Evolutionary conservation across 2,113 vertebrate species (phyloP).

Genomic region (Dunckerocampus dactyliophorus): DNA sequence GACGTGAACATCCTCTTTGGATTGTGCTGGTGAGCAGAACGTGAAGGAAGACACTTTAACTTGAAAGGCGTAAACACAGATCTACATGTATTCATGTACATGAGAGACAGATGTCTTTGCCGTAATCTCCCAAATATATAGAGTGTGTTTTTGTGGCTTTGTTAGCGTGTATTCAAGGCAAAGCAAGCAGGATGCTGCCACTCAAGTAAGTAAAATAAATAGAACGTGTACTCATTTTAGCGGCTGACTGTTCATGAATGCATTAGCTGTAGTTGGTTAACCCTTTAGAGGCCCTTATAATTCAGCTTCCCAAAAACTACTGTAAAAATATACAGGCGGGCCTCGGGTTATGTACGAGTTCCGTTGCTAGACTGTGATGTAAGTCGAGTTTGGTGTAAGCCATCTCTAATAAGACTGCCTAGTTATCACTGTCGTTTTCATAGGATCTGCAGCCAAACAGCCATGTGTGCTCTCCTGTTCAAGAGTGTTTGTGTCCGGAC

Average conservation of each 20-base stretch:
- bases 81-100: not conserved
- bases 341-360: no score
- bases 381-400: no score
- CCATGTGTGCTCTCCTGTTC: no score
- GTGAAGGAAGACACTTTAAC: not conserved
- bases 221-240: conserved; percentile 30
- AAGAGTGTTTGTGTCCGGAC: no score
- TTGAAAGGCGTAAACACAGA: not conserved
- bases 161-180: conserved; percentile 45
- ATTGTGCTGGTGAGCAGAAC: conserved; percentile 2
- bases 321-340: no score
- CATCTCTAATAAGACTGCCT: no score
- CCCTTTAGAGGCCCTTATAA: no score
- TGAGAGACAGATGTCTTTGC: conserved; percentile 24
- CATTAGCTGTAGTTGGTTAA: conserved; percentile 48
- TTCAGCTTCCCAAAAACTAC: no score
- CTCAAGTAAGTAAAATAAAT: conserved; percentile 40
- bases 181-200: conserved; percentile 33
- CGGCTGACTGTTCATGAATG: conserved; percentile 48
- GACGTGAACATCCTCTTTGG: conserved; percentile 13
- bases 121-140: not conserved
- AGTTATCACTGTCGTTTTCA: no score
- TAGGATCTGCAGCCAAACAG: no score
- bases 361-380: no score
- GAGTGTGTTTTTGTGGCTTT: conserved; percentile 18